Evolutionary conservation across 1,140 invertebrate species (phyloP), one percentile per base, ranked within the genome.

Genomic region (Rhagoletis pomonella): DNA sequence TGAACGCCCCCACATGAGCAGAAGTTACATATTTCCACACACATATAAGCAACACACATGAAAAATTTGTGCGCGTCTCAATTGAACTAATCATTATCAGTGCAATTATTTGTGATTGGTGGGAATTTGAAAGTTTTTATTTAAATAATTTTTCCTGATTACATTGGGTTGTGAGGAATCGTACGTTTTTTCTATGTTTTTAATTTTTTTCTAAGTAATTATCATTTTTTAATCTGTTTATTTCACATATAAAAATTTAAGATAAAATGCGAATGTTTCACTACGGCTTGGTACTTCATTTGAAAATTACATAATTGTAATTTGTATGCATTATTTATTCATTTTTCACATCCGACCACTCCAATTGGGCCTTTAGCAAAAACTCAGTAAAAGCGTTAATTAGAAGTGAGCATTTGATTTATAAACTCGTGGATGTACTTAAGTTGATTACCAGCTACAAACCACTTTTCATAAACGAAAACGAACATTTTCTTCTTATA

Each of bases 231-330:
- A 69, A 42, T 69, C 67, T 14, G 3, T 85, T 14, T 10, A 85
- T 85, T 60, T 85, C 14, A 29, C 4, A 85, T 17, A 14, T 60
- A 62, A 60, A 42, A 85, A 60, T 60, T 59, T 62, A 85, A 59
- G 14, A 5, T 19, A 29, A 85, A 55, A 29, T 85, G 19, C 12
- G 67, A n/a, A 73, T 69, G 29, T 39, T 42, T 90, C 90, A 55
- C 73, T 42, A 19, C 47, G 73, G 73, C 47, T 81, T 81, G 14
- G 73, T 81, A 17, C 19, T 29, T 81, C 44, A 19, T 81, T 86
- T 64, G 17, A 62, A 44, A 39, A 62, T 60, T 62, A 29, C 29
- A 29, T 29, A 87, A 69, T 67, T 81, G 2, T 39, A 65, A 4
- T 44, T 67, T 67, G 47, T 47, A n/a, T 55, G 47, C 19, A 55